Base-by-base conservation (phyloP, 1,140 invertebrate species). In the Drosophila cardini region DNA sequence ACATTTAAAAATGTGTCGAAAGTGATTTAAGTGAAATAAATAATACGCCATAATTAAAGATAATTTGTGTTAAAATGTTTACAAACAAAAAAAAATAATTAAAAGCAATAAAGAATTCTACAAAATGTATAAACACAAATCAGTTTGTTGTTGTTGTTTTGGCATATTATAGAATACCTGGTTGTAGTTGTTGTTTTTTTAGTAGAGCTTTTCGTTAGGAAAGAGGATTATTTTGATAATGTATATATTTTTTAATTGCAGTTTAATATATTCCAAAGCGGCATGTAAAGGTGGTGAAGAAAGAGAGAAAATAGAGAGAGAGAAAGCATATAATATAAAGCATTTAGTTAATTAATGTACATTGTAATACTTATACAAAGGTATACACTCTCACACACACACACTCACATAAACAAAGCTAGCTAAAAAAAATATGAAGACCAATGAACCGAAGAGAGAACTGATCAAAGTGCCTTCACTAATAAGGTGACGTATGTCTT, bases 171-270 rank as follows among this genome's bases (percentile, higher is more conserved):
- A 32, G 64, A 72, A 60, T 87, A 87, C 84, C 84, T 87, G 84
- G 84, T 87, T 70, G 84, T 87, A 78, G 84, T 85, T 84, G 80
- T 87, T 70, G 84, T 87, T 84, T 87, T 87, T 87, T 87, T 87
- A 89, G 84, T 87, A 87, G 84, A 87, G 73, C 84, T 87, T 89
- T 62, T 81, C 57, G 45, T 26, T 26, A 72, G 60, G 62, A 63
- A 48, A 69, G 65, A 86, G 55, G 53, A 55, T 73, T 65, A 69
- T 68, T 34, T 55, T 55, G 8, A 55, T 58, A 18, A 45, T 15
- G 11, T 65, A 60, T 69, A 46, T 73, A 50, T 71, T 65, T 26
- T 26, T 76, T 75, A 63, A 79, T 82, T 67, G 76, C 80, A 43
- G 67, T 75, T 80, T 70, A 73, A 57, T 50, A 40, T 38, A 10